These are phyloP conservation scores for Melanotaenia pygmaea DNA, from an alignment of 2,797 vertebrate species.

Conservation along the genomic window DNA sequence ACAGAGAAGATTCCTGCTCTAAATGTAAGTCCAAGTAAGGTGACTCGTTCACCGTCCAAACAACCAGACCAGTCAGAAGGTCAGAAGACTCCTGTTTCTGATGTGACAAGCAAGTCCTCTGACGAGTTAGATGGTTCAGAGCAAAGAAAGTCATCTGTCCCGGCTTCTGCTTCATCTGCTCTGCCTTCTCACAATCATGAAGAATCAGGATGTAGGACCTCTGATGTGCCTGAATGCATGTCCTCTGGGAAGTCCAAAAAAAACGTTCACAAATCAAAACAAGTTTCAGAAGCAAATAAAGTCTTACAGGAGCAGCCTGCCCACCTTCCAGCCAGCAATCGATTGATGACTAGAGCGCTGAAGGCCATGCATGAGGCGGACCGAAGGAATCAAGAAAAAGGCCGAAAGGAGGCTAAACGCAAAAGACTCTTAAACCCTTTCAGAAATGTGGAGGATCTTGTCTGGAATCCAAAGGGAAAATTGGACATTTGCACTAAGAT, in stretches of 20 bases:
- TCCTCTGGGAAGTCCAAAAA: slow-evolving; percentile 43
- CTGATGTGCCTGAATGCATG: not conserved
- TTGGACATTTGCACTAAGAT: slow-evolving; percentile 41
- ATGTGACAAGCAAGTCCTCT: slow-evolving; percentile 14
- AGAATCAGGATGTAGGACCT: slow-evolving; percentile 1
- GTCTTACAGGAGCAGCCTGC: slow-evolving; percentile 62
- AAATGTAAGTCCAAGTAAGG: slow-evolving; percentile 22
- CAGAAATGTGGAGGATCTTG: slow-evolving; percentile 31
- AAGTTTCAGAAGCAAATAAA: slow-evolving; percentile 23
- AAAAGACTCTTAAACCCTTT: slow-evolving; percentile 41
- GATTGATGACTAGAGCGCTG: slow-evolving; percentile 84
- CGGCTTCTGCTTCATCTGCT: not conserved
- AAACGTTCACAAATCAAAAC: slow-evolving; percentile 39
- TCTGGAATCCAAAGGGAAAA: slow-evolving; percentile 49
- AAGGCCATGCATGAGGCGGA: slow-evolving; percentile 77
- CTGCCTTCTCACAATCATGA: slow-evolving; percentile 5
- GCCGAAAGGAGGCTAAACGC: slow-evolving; percentile 55
- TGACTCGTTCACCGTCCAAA: slow-evolving; percentile 2
- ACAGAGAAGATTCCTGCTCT: slow-evolving; percentile 19
- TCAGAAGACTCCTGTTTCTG: slow-evolving; percentile 20
- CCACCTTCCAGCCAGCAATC: slow-evolving; percentile 83
- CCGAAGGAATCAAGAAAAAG: slow-evolving; percentile 60
- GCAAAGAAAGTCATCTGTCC: not conserved
- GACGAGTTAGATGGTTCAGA: slow-evolving; percentile 27
- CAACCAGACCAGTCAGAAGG: slow-evolving; percentile 39